Evolutionary conservation across 2,113 vertebrate genomes (phyloP), one percentile per base, ranked within the genome.

Genomic region (Takifugu bimaculatus): DNA sequence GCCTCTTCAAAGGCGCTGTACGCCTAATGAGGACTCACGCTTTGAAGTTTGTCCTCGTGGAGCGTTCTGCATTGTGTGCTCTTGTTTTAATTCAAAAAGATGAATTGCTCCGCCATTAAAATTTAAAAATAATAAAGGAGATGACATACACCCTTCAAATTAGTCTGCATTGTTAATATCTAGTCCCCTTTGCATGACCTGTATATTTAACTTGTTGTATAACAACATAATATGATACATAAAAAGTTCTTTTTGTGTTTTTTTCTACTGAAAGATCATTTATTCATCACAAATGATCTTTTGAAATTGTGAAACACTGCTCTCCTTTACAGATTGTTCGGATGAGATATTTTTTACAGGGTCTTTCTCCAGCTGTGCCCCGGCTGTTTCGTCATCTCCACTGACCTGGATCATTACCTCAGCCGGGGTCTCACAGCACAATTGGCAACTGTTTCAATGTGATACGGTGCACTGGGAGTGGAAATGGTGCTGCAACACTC

Each of bases 361-460:
- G 65, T 72, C 66, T 80, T 78, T 77, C 78, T 70, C 74, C 75
- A 72, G 75, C 81, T 75, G 75, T 63, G 54, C 63, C 48, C 59
- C 26, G 39, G 58, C 77, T 50, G 59, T 62, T 54, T 80, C 69
- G 65, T 83, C 83, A 86, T 85, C 79, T 85, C 79, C 77, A 70
- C 79, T 88, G 87, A 88, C 80, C 85, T 82, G 79, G 66, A 86
- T 87, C 70, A 64, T 65, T 78, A 60, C 63, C 70, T 72, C 80
- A 74, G 67, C 50, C 70, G 60, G 66, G 48, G 71, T 54, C 68
- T 49, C 61, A 47, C 68, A 56, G 72, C 52, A 7, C 60, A 76
- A 65, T 78, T 11, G 26, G 75, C 78, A 68, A 77, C 82, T 81
- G 79, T 85, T 75, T 80, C 44, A 72, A 65, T 67, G 66, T 64